Percentiles rank a stretch among this genome's conserved stretches.
These are phyloP conservation scores for Hesperophylax magnus DNA, from an alignment of 1,140 invertebrate species.

Conservation along the genomic window DNA sequence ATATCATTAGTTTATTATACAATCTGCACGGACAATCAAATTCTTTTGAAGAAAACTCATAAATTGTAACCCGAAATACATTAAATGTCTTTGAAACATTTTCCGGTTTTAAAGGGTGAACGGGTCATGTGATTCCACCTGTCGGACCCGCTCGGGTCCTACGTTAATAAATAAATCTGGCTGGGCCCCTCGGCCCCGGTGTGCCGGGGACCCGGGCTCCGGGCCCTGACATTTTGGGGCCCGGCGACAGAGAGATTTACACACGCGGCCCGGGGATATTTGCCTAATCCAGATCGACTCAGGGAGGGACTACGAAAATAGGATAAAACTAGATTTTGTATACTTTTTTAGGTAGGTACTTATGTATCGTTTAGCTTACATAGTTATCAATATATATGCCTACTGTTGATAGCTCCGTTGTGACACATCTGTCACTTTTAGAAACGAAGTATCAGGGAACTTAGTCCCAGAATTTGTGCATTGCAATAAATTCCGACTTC, in stretches of 20 bases:
- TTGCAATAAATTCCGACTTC: no score
- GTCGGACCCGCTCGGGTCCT: neutral
- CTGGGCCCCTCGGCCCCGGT: neutral
- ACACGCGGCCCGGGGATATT: constrained; percentile 22
- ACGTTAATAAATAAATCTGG: constrained; percentile 11
- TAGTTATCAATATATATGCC: neutral
- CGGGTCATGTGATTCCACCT: constrained; percentile 7
- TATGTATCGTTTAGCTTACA: neutral
- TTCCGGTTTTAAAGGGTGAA: neutral
- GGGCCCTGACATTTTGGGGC: constrained; percentile 11
- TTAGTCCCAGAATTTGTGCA: no score
- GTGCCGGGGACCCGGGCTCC: neutral
- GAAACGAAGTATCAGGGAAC: neutral
- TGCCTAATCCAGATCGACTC: constrained; percentile 21
- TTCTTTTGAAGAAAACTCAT: no score
- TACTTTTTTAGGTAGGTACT: neutral
- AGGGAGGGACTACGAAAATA: neutral
- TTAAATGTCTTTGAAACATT: neutral
- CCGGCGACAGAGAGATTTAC: constrained; percentile 31
- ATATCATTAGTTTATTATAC: neutral
- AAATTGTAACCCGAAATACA: no score
- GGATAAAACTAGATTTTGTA: neutral
- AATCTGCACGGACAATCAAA: no score
- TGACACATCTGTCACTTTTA: neutral
- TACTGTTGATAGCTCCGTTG: neutral